Evolutionary conservation across 2,888 invertebrate species (phyloP), one percentile per base, ranked within the genome.

Genomic region (Girardia tigrina): DNA sequence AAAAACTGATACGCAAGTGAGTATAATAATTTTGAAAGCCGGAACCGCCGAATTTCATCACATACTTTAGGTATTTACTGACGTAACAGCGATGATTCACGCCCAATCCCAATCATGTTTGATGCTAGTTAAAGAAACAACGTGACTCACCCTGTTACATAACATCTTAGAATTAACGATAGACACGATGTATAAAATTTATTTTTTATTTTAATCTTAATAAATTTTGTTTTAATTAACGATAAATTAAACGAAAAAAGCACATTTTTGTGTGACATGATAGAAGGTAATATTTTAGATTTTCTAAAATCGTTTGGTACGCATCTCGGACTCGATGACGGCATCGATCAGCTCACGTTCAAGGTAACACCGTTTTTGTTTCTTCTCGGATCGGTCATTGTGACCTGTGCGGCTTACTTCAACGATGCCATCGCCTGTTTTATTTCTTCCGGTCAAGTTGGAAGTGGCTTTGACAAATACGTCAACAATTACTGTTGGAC

Each of bases 401-500:
- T 56, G 20, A 56, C 56, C 23, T 56, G 56, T 16, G 56, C 56
- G 6, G 56, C 23, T 56, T 56, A 56, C 23, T 56, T 56, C 56
- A 56, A 56, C 23, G 56, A 56, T n/a, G 4, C 56, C n/a, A 20
- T 56, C 20, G 4, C 56, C 4, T 56, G 56, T 56, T 56, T 56
- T 56, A 56, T 56, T 56, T n/a, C 56, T 20, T 20, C n/a, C 23
- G 56, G 20, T 16, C 56, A 56, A 56, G n/a, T 4, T 4, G 56
- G 56, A n/a, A 20, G 28, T 4, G 72, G 72, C 1, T 42, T 36
- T 8, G 72, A 72, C 8, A 29, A 36, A 26, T 72, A 36, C n/a
- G 72, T 72, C 2, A 72, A 72, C 28, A 72, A 72, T 42, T 72
- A 72, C 8, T 72, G 72, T 42, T 72, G 72, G 72, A 72, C 72